These are phyloP conservation scores for Phylloscopus trochiloides DNA, from an alignment of 2,113 vertebrate species.

Conservation along the genomic window DNA sequence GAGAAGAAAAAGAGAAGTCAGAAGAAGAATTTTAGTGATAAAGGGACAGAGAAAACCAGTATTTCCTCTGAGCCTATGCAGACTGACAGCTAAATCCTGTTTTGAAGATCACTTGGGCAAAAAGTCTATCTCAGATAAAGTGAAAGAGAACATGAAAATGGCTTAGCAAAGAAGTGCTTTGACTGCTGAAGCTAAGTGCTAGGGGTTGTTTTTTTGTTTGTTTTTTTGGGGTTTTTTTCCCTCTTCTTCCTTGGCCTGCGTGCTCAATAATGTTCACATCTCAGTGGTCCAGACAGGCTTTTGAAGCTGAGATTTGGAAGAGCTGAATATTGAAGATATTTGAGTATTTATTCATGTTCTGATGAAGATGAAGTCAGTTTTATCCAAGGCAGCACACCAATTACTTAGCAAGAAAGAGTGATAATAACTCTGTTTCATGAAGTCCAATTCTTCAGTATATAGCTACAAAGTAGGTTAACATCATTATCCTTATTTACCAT, in stretches of 20 bases:
- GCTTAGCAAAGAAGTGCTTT: conserved; percentile 19
- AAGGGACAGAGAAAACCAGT: neutral
- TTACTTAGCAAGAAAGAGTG: neutral
- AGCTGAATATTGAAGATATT: neutral
- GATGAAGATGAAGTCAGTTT: neutral
- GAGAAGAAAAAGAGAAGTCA: neutral
- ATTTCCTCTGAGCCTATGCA: neutral
- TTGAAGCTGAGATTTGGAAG: neutral
- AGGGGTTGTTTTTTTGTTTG: neutral
- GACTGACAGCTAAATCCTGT: conserved; percentile 3
- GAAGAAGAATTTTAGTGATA: neutral
- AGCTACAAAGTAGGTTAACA: neutral
- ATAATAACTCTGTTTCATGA: neutral
- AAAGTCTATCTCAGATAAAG: neutral
- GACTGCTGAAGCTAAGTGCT: neutral
- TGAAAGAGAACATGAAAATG: neutral
- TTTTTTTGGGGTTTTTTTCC: neutral
- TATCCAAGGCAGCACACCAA: neutral
- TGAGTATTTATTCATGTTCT: neutral
- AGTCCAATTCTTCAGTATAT: neutral
- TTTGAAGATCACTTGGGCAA: conserved; percentile 25
- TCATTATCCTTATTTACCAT: neutral
- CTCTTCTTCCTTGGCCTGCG: neutral
- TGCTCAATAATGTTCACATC: neutral
- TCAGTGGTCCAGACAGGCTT: neutral